Evolutionary conservation across 2,797 vertebrate species (phyloP).

Genomic region (Melanotaenia parkinsoni): DNA sequence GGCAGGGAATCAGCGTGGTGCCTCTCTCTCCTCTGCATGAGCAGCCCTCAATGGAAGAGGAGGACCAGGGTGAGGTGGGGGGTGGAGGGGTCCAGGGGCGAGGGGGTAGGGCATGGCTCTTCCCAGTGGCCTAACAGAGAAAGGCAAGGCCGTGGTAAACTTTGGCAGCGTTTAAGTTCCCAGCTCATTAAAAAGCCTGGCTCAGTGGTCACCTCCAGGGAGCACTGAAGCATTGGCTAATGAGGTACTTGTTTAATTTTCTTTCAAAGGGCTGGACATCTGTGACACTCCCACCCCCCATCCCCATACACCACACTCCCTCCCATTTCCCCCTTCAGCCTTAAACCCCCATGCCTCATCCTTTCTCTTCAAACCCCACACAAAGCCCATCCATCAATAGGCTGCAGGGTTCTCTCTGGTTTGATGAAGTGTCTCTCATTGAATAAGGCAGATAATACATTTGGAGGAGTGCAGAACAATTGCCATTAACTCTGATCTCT

Average conservation of each 20-base stretch:
- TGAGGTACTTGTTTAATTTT: slow-evolving; percentile 99
- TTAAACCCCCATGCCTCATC: slow-evolving; percentile 72
- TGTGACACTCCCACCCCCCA: slow-evolving; percentile 91
- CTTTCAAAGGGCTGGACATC: slow-evolving; percentile 99
- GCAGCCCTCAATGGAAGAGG: slow-evolving; percentile 91
- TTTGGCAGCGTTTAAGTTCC: slow-evolving; percentile 99
- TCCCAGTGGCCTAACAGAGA: slow-evolving; percentile 89
- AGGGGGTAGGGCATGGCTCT: slow-evolving; percentile 85
- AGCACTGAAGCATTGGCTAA: slow-evolving; percentile 99
- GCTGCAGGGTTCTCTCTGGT: slow-evolving; percentile 93
- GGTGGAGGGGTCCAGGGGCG: slow-evolving; percentile 52
- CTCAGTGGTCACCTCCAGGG: slow-evolving; percentile 98
- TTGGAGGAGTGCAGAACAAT: slow-evolving; percentile 97
- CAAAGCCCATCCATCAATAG: slow-evolving; percentile 98
- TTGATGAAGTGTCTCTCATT: slow-evolving; percentile 99
- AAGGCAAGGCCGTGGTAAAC: slow-evolving; percentile 96
- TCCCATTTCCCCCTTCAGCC: slow-evolving; percentile 65
- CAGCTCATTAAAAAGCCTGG: slow-evolving; percentile 99
- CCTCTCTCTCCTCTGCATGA: slow-evolving; percentile 95
- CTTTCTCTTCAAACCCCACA: slow-evolving; percentile 89
- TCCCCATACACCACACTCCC: slow-evolving; percentile 48
- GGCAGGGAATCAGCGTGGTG: slow-evolving; percentile 93
- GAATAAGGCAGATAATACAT: slow-evolving; percentile 99
- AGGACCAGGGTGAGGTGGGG: slow-evolving; percentile 60
- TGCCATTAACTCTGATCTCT: slow-evolving; percentile 97